These are phyloP conservation scores for Agonopterix arenella DNA, from an alignment of 2,888 invertebrate species.

Conservation along the genomic window DNA sequence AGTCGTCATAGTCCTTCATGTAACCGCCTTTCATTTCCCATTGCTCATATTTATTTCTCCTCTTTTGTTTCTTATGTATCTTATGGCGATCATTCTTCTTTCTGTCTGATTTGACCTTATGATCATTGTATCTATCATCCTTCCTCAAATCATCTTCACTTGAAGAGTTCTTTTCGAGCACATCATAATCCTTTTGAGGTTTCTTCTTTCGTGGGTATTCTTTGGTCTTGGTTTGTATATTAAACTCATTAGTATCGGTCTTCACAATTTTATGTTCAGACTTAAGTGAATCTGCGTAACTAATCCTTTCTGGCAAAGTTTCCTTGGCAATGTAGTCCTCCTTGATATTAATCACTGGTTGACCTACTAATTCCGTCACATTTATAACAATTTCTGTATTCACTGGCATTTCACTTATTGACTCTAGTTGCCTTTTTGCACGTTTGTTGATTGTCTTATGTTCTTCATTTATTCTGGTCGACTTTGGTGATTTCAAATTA, in stretches of 20 bases:
- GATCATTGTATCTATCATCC: slow-evolving; percentile 54
- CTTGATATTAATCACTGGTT: slow-evolving; percentile 7
- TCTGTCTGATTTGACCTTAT: slow-evolving; percentile 44
- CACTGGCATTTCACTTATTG: slow-evolving; percentile 13
- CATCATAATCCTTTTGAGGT: slow-evolving; percentile 22
- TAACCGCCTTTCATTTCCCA: slow-evolving; percentile 67
- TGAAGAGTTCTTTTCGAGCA: slow-evolving; percentile 22
- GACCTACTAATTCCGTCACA: slow-evolving; percentile 9
- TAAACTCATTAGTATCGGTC: slow-evolving; percentile 23
- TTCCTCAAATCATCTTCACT: slow-evolving; percentile 57
- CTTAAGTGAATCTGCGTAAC: slow-evolving; percentile 59
- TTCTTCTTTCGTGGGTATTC: slow-evolving; percentile 39
- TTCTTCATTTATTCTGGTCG: slow-evolving; percentile 28
- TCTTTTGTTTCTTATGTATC: slow-evolving; percentile 57
- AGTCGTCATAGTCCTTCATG: slow-evolving; percentile 57
- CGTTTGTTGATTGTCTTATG: slow-evolving; percentile 22
- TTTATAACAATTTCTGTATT: slow-evolving; percentile 12
- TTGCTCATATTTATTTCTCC: slow-evolving; percentile 60
- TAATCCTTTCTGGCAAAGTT: slow-evolving; percentile 28
- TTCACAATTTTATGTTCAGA: slow-evolving; percentile 22
- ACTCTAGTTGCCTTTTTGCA: slow-evolving; percentile 14
- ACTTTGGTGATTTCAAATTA: slow-evolving; percentile 21
- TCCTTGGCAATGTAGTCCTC: slow-evolving; percentile 11
- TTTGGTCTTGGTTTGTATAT: slow-evolving; percentile 66
- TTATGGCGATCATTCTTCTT: slow-evolving; percentile 57